phyloP scores from a whole-genome alignment of 1,140 invertebrate genomes.

The Drosophila pseudoobscura region DNA sequence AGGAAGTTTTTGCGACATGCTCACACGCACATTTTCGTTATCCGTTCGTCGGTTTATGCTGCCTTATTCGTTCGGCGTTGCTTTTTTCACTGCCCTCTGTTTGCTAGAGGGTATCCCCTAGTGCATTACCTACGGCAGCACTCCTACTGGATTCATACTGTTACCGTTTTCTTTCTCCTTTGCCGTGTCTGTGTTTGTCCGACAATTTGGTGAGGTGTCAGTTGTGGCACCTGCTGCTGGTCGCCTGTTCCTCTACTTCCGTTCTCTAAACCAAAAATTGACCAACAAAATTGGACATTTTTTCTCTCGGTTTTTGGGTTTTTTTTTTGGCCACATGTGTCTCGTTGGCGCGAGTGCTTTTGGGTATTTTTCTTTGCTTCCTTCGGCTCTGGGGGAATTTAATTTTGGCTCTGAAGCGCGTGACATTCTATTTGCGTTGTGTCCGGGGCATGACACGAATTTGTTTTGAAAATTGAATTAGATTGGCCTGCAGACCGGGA shows the following conservation, averaged over 20 bases:
- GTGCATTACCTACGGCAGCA: no score
- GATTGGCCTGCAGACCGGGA: conserved; percentile 69
- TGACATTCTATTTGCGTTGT: conserved; percentile 65
- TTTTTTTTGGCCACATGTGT: conserved; percentile 35
- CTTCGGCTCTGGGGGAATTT: conserved; percentile 50
- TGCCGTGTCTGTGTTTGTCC: conserved; percentile 46
- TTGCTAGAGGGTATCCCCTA: no score
- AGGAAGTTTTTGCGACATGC: no score
- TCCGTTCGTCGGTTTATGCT: no score
- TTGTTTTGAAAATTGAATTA: conserved; percentile 78
- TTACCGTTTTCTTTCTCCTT: conserved; percentile 15
- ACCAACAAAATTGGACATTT: conserved; percentile 24
- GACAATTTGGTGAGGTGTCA: conserved; percentile 73
- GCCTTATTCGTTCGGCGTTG: no score
- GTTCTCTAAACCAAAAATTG: conserved; percentile 54
- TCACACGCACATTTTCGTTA: no score
- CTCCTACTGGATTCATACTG: conserved; percentile 13
- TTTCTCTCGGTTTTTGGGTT: conserved; percentile 3
- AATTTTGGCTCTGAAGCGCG: conserved; percentile 73
- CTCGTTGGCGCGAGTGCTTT: conserved; percentile 3
- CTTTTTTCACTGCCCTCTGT: no score
- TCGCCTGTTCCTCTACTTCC: conserved; percentile 60
- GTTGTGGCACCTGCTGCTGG: conserved; percentile 74
- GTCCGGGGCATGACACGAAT: conserved; percentile 58
- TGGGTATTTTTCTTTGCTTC: conserved; percentile 34